phyloP scores from a whole-genome alignment of 2,888 invertebrate species.

The Anarsia innoxiella region DNA sequence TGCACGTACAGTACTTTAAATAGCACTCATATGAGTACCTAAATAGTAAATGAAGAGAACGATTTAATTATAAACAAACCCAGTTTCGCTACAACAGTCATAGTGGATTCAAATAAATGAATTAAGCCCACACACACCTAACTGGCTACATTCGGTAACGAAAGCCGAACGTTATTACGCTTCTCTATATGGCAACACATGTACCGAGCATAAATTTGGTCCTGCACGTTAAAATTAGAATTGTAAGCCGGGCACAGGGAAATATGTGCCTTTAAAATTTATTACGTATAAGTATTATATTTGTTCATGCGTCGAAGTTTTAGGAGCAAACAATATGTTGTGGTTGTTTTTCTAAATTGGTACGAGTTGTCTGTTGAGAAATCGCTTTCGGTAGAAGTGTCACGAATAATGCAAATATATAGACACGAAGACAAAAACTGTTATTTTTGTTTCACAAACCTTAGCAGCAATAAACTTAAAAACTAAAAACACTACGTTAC shows the following conservation, averaged over 20 bases:
- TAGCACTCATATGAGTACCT: background rate
- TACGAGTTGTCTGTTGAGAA: too few species aligned
- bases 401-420: too few species aligned
- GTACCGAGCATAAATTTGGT: slow-evolving; percentile 62
- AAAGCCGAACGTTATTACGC: slow-evolving; percentile 55
- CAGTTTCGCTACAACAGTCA: background rate
- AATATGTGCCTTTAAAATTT: slow-evolving; percentile 66
- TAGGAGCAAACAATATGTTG: background rate
- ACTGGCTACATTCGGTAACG: slow-evolving; percentile 30
- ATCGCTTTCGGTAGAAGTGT: too few species aligned
- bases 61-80: background rate
- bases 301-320: slow-evolving; percentile 26
- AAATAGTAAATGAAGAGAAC: background rate
- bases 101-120: slow-evolving; percentile 11
- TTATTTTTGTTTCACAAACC: too few species aligned
- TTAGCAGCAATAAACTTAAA: too few species aligned
- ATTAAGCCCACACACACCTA: slow-evolving; percentile 41
- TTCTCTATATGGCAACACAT: slow-evolving; percentile 61
- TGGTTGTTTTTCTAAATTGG: too few species aligned
- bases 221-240: slow-evolving; percentile 70
- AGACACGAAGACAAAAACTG: too few species aligned
- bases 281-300: slow-evolving; percentile 46
- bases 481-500: too few species aligned
- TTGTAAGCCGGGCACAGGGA: slow-evolving; percentile 55
- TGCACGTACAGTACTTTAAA: background rate